Percentiles rank a stretch among this genome's conserved stretches.
Conservation (phyloP, 2,888 invertebrate species). For the Minunthozetes semirufus region DNA sequence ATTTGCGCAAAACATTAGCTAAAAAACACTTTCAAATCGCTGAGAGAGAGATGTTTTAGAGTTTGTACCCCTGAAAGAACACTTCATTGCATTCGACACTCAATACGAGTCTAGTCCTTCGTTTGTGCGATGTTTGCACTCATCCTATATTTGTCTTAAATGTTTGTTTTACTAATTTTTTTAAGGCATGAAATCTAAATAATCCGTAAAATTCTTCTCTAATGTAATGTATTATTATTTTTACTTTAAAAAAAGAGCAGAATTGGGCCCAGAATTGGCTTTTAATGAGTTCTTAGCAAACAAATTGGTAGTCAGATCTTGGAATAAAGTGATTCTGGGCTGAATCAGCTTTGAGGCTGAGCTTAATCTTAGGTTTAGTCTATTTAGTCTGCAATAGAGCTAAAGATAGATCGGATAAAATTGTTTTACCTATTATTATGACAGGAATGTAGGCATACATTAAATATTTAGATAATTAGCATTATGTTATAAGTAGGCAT, state of each 20-base stretch:
- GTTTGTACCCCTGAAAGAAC: constrained; percentile 26
- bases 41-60: neutral
- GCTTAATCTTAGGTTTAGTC: too few relatives aligned
- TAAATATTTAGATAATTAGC: too few relatives aligned
- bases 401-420: too few relatives aligned
- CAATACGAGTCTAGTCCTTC: neutral
- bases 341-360: too few relatives aligned
- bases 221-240: neutral
- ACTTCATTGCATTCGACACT: constrained; percentile 11
- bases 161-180: constrained; percentile 3
- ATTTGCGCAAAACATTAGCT: neutral
- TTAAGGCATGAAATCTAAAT: neutral
- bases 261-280: neutral
- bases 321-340: neutral
- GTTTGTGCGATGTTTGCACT: neutral
- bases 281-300: constrained; percentile 1
- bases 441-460: too few relatives aligned
- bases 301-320: neutral
- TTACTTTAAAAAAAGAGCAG: neutral
- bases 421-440: too few relatives aligned
- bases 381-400: too few relatives aligned
- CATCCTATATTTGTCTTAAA: neutral
- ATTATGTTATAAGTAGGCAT: too few relatives aligned
- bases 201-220: neutral
- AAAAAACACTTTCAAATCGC: neutral